Evolutionary conservation across 1,140 invertebrate species (phyloP).

Genomic region (Zaprionus capensis): DNA sequence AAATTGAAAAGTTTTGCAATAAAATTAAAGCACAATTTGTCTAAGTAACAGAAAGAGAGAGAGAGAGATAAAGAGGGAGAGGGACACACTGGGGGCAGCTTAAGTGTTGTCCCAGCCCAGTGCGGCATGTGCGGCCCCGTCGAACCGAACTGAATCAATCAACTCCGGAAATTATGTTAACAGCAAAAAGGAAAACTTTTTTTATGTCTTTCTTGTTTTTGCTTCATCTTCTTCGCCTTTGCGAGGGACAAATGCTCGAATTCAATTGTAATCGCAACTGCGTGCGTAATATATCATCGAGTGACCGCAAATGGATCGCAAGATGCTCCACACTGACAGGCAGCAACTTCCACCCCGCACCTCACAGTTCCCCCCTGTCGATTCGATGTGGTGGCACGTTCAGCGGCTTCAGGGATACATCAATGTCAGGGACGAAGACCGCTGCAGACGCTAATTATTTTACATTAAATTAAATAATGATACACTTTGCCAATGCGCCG

Average conservation of each 20-base stretch:
- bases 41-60: constrained; percentile 46
- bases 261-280: constrained; percentile 64
- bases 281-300: constrained; percentile 74
- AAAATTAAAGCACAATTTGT: constrained; percentile 83
- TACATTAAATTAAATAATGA: constrained; percentile 85
- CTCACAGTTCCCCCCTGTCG: constrained; percentile 4
- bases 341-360: neutral
- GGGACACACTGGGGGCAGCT: constrained; percentile 17
- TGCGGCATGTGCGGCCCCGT: constrained; percentile 38
- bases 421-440: constrained; percentile 59
- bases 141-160: constrained; percentile 77
- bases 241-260: constrained; percentile 32
- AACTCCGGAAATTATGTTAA: constrained; percentile 82
- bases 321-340: constrained; percentile 12
- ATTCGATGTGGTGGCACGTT: constrained; percentile 38
- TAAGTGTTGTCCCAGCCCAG: constrained; percentile 51
- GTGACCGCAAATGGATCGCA: constrained; percentile 72
- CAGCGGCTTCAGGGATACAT: constrained; percentile 55
- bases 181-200: constrained; percentile 52
- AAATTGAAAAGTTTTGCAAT: constrained; percentile 81
- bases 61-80: constrained; percentile 7
- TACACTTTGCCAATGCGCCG: constrained; percentile 62
- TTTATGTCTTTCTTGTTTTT: constrained; percentile 17
- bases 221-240: neutral
- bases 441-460: constrained; percentile 80